Evolutionary conservation across 2,888 invertebrate species (phyloP).

Genomic region (Limenitis camilla): DNA sequence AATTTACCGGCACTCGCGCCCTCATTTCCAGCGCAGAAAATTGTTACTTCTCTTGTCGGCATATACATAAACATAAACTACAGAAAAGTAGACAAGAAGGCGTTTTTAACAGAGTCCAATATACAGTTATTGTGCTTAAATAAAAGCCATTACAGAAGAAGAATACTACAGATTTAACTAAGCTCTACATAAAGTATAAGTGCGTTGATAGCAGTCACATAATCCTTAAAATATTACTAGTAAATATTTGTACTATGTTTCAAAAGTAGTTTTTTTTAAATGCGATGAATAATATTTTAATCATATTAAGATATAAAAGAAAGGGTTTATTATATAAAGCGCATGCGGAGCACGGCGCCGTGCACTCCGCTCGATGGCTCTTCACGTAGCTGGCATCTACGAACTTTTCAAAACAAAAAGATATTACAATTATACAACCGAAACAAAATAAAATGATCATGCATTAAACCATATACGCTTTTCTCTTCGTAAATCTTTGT

Average conservation of each 20-base stretch:
- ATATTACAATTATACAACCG: constrained; percentile 24
- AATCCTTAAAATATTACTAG: no score
- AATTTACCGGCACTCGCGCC: constrained; percentile 41
- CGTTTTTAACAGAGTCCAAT: neutral
- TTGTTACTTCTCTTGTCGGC: constrained; percentile 38
- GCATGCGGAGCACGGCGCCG: constrained; percentile 45
- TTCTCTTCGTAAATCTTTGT: no score
- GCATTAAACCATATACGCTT: no score
- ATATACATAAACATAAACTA: constrained; percentile 12
- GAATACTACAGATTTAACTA: no score
- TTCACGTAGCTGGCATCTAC: constrained; percentile 50
- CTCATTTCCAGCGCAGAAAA: constrained; percentile 48
- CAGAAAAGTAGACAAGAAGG: neutral
- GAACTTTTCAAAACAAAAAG: constrained; percentile 51
- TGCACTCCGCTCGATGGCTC: constrained; percentile 60
- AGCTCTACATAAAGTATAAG: no score
- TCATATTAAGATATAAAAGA: constrained; percentile 30
- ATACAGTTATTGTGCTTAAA: no score
- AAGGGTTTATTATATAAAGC: constrained; percentile 55
- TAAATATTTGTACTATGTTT: no score
- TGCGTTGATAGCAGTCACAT: no score
- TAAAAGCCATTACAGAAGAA: no score
- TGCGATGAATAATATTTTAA: neutral
- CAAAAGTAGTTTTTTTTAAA: neutral
- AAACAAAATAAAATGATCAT: constrained; percentile 12